These are phyloP conservation scores for Rallus limicola DNA, from an alignment of 2,113 vertebrate species.

Conservation along the genomic window DNA sequence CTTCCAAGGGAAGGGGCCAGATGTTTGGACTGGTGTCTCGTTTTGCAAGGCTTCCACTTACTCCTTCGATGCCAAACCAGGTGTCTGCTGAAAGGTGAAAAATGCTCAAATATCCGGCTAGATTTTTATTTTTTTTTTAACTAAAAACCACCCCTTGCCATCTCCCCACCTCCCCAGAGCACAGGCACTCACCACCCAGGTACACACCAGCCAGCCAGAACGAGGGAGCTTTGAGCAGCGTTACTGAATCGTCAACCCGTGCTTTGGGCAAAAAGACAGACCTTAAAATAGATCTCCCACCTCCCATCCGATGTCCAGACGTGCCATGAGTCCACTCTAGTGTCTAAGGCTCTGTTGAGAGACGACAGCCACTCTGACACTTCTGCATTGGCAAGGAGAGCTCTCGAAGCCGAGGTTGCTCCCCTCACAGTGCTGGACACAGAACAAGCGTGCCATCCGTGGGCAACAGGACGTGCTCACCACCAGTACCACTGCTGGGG, in stretches of 20 bases:
- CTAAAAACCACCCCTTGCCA: neutral
- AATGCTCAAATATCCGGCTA: neutral
- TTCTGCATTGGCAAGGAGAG: neutral
- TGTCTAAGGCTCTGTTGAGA: neutral
- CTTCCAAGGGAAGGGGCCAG: slow-evolving; percentile 40
- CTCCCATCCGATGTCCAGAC: neutral
- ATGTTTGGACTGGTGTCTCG: neutral
- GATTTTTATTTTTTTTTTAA: neutral
- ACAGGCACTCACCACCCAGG: neutral
- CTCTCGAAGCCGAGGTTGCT: neutral
- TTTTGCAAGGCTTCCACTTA: slow-evolving; percentile 37
- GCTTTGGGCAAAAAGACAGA: neutral
- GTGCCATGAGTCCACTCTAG: neutral
- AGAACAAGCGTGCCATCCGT: neutral
- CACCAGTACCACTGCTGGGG: fast-evolving
- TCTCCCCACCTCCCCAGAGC: neutral
- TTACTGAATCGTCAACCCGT: neutral
- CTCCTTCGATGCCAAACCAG: slow-evolving; percentile 9
- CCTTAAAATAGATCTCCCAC: neutral
- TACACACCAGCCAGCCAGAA: neutral
- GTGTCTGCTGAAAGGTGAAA: slow-evolving; percentile 1
- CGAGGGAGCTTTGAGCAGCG: neutral
- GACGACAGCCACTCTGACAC: neutral
- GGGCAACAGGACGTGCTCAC: neutral
- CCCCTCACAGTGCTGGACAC: neutral